Conservation (phyloP, 2,113 vertebrate species). For the Pelusios castaneus region DNA sequence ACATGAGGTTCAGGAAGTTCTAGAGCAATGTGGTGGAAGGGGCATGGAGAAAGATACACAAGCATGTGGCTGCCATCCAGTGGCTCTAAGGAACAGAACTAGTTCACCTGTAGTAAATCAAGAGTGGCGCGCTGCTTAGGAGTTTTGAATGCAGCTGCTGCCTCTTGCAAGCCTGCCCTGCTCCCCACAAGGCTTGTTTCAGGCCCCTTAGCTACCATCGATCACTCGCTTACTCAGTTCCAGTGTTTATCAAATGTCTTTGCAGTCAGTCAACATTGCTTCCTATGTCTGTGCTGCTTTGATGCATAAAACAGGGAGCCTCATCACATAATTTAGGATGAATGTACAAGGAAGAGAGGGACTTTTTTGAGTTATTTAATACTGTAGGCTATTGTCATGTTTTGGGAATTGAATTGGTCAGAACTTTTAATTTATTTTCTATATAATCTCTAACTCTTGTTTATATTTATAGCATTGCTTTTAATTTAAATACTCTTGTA, state of each 20-base stretch:
- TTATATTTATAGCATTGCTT: not conserved
- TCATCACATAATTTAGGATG: not conserved
- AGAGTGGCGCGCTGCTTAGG: not conserved
- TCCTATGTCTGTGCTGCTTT: not conserved
- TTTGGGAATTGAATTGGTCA: not conserved
- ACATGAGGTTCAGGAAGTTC: not conserved
- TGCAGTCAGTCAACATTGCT: not conserved
- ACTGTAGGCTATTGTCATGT: not conserved
- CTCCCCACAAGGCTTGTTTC: not conserved
- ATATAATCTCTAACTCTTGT: not conserved
- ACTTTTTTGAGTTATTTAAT: not conserved
- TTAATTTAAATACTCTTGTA: not conserved
- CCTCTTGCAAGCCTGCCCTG: not conserved
- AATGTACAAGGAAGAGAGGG: not conserved
- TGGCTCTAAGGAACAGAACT: not conserved
- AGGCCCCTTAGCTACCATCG: not conserved
- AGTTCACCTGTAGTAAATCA: not conserved
- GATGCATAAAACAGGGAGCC: not conserved
- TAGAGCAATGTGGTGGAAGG: no score
- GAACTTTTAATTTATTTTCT: not conserved
- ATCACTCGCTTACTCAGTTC: not conserved
- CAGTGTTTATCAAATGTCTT: not conserved
- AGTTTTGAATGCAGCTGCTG: not conserved
- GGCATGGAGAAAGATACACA: not conserved
- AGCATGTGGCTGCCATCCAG: not conserved